Conservation (phyloP, 2,888 invertebrate genomes). For the Drosophila mercatorum region DNA sequence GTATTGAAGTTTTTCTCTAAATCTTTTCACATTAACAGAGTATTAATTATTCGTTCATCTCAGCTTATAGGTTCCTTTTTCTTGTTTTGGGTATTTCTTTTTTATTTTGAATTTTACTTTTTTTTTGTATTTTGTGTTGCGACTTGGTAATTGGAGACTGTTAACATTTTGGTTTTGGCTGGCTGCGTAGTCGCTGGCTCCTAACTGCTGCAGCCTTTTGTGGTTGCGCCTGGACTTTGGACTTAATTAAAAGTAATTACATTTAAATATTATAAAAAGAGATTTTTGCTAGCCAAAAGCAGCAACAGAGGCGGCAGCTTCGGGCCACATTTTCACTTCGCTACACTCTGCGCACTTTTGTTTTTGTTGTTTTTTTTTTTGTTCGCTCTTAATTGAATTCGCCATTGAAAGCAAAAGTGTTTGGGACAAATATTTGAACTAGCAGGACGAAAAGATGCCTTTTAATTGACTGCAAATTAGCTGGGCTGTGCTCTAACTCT, state of each 20-base stretch:
- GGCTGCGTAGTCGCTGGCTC: slow-evolving; percentile 34
- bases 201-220: slow-evolving; percentile 54
- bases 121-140: slow-evolving; percentile 29
- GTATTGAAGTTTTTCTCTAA: too few species aligned
- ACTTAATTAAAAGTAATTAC: slow-evolving; percentile 76
- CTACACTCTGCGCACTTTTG: slow-evolving; percentile 22
- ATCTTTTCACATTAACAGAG: neutral
- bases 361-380: slow-evolving; percentile 28
- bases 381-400: slow-evolving; percentile 51
- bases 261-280: slow-evolving; percentile 70
- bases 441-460: slow-evolving; percentile 18
- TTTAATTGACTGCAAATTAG: slow-evolving; percentile 53
- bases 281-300: slow-evolving; percentile 49
- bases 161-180: slow-evolving; percentile 60
- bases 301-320: slow-evolving; percentile 15
- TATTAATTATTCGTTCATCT: neutral
- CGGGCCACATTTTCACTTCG: slow-evolving; percentile 43
- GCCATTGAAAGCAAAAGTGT: slow-evolving; percentile 53
- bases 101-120: slow-evolving; percentile 12
- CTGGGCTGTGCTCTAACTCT: slow-evolving; percentile 6
- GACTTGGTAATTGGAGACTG: slow-evolving; percentile 73
- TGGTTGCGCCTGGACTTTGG: slow-evolving; percentile 59
- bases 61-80: neutral
- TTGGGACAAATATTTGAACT: slow-evolving; percentile 61
- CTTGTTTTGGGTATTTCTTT: neutral